Conservation (phyloP, 2,113 vertebrate genomes). For the Scomber scombrus region DNA sequence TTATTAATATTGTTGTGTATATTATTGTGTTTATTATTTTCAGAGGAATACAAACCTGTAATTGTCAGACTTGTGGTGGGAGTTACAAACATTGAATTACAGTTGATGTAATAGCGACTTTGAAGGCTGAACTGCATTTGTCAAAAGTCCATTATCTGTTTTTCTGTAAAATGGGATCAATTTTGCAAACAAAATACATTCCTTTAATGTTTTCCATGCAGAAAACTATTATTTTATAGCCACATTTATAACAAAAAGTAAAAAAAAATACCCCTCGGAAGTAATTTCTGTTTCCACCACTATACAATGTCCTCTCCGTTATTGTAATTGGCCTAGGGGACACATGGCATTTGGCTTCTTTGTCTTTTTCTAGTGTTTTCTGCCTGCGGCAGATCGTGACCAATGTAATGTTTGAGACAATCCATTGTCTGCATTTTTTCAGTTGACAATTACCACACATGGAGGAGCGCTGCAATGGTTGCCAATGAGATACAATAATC, state of each 20-base stretch:
- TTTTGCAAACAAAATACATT: constrained; percentile 5
- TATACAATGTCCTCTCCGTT: not conserved
- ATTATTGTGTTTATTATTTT: not conserved
- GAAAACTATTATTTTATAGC: not conserved
- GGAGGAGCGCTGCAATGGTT: constrained; percentile 27
- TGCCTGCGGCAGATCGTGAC: constrained; percentile 27
- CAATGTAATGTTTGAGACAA: constrained; percentile 31
- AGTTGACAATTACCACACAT: constrained; percentile 62
- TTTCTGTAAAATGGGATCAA: constrained; percentile 33
- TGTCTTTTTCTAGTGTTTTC: constrained; percentile 35
- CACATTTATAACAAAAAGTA: not conserved
- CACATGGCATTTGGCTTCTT: constrained; percentile 28
- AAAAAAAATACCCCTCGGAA: not conserved
- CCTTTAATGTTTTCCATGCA: constrained; percentile 2
- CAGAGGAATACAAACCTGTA: not conserved
- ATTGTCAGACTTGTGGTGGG: not conserved
- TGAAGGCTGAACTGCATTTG: not conserved
- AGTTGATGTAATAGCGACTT: not conserved
- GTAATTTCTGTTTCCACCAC: constrained; percentile 4
- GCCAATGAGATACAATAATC: constrained; percentile 60
- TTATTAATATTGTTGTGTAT: not conserved
- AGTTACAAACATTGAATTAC: constrained; percentile 5
- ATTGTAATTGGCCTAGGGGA: constrained; percentile 2
- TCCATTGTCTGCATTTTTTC: constrained; percentile 54
- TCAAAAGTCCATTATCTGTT: constrained; percentile 19